A percentile compares a stretch with the other conserved stretches of the same genome.
These are phyloP conservation scores for Limnephilus marmoratus DNA, from an alignment of 2,888 invertebrate genomes.

Conservation along the genomic window DNA sequence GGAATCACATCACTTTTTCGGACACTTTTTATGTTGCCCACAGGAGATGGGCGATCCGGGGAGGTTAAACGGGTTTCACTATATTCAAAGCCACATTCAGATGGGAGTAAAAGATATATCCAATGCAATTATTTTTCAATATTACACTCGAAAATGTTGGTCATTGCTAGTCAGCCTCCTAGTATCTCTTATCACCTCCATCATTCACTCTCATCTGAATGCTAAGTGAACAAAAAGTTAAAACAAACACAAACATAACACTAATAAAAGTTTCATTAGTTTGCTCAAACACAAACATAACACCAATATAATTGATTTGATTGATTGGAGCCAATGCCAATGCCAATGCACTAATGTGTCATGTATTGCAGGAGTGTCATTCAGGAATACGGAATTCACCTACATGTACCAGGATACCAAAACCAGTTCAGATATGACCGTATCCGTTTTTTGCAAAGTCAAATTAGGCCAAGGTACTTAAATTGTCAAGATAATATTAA, in stretches of 20 bases:
- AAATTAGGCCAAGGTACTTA: conserved; percentile 78
- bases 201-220: not conserved
- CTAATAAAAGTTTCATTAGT: not conserved
- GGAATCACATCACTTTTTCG: too few relatives aligned
- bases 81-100: not conserved
- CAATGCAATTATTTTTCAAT: not conserved
- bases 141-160: not conserved
- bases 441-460: conserved; percentile 78
- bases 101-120: not conserved
- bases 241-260: not conserved
- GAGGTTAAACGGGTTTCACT: too few relatives aligned
- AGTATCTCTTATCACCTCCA: not conserved
- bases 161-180: not conserved
- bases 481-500: conserved; percentile 48
- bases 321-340: conserved; percentile 1
- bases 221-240: not conserved
- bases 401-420: conserved; percentile 77
- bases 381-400: conserved; percentile 76
- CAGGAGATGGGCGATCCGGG: too few relatives aligned
- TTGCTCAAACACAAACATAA: not conserved
- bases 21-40: too few relatives aligned
- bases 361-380: conserved; percentile 72
- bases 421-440: conserved; percentile 76
- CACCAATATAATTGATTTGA: not conserved
- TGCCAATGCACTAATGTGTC: conserved; percentile 20